Base-by-base conservation (phyloP, 2,888 invertebrate species). In the Onthophagus sagittarius region DNA sequence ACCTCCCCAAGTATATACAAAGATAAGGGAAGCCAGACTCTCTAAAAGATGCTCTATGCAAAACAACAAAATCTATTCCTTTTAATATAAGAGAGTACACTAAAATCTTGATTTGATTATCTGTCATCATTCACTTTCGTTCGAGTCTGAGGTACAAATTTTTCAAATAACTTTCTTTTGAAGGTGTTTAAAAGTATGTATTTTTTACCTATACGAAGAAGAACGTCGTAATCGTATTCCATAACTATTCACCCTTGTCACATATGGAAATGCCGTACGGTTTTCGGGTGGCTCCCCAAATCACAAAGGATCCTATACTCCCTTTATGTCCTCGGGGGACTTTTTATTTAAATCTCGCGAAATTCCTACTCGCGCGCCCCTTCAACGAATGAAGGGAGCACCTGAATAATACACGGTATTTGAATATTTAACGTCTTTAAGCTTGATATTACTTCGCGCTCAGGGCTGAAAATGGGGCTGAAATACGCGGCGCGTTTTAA, bases 181-280 rank as follows among this genome's bases (percentile, higher is more conserved):
- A n/a, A n/a, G n/a, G 23, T 23, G 23, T 23, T 23, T 23, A 23
- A 53, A 53, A 53, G 39, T 53, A 53, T 11, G 39, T 53, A 7
- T 53, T 9, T 53, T 53, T 11, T 53, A 9, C 39, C 9, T 9
- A 11, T 53, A 9, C 9, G 39, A 9, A 53, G 9, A 11, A 53
- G 39, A 53, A 23, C 11, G 2, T 7, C 74, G 77, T 77, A 77
- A 77, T 76, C 77, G 75, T 77, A 76, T 77, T 77, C 77, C 75
- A 77, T 76, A 78, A 76, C 77, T 76, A 77, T 78, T 77, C 78
- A 76, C 77, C 77, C 77, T 73, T 75, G 75, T 78, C 77, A 76
- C 77, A 78, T 77, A 78, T 78, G 78, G 77, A 77, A 78, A 78
- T 78, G 77, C 75, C 73, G 74, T 63, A 76, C 76, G 76, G 77